Percentiles rank a stretch among this genome's conserved stretches.
Evolutionary conservation across 2,797 vertebrate species (phyloP).

Genomic region (Clarias laeviceps): DNA sequence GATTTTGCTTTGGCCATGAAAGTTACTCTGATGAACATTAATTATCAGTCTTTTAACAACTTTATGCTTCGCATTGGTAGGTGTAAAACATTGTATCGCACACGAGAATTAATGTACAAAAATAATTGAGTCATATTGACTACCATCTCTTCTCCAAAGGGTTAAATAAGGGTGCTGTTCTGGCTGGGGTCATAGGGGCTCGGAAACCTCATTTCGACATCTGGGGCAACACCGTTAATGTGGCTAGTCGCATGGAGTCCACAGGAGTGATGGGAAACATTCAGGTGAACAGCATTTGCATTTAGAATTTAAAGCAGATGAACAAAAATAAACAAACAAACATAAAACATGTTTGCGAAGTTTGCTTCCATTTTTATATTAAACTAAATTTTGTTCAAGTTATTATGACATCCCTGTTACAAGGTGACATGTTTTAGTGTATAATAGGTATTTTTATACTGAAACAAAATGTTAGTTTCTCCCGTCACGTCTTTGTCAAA

Average conservation of each 20-base stretch:
- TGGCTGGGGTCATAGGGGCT: conserved; percentile 93
- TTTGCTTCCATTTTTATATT: neutral
- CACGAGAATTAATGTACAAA: neutral
- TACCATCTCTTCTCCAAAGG: conserved; percentile 69
- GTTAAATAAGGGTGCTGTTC: conserved; percentile 91
- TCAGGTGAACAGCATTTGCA: conserved; percentile 78
- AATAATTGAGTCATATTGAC: neutral
- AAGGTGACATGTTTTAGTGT: neutral
- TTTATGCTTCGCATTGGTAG: conserved; percentile 97
- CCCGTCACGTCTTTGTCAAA: neutral
- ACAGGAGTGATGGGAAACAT: conserved; percentile 97
- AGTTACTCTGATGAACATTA: conserved; percentile 95
- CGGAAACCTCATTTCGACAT: conserved; percentile 96
- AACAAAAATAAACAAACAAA: neutral
- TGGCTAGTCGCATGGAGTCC: conserved; percentile 98
- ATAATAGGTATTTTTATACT: neutral
- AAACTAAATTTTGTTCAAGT: neutral
- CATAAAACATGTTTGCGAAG: neutral
- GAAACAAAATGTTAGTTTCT: neutral
- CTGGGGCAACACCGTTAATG: conserved; percentile 97
- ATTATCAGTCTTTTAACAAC: conserved; percentile 98
- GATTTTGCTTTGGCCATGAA: conserved; percentile 97
- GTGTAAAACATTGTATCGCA: conserved; percentile 37
- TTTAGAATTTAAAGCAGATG: neutral
- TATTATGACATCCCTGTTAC: neutral